Conservation (phyloP, 2,888 invertebrate species). For the Pheosia tremula region DNA sequence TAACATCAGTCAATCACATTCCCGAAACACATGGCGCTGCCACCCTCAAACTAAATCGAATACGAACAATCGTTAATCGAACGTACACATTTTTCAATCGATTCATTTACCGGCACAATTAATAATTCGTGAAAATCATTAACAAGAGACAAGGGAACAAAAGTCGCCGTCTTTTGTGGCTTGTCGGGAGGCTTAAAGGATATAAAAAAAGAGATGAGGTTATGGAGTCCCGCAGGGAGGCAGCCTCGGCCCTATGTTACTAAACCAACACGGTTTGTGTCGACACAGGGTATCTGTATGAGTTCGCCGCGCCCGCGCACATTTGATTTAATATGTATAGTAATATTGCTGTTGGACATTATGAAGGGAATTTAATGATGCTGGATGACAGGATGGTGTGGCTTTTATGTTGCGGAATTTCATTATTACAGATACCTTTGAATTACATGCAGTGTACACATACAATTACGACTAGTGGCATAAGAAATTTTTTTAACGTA, state of each 20-base stretch:
- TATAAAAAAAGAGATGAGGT: conserved; percentile 54
- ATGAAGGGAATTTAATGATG: conserved; percentile 8
- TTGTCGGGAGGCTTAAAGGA: conserved; percentile 63
- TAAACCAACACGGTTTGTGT: conserved; percentile 78
- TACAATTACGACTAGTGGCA: too few relatives aligned
- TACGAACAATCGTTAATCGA: conserved; percentile 49
- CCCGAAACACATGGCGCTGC: conserved; percentile 43
- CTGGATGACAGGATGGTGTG: background rate
- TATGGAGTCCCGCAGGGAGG: conserved; percentile 65
- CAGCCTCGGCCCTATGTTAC: conserved; percentile 49
- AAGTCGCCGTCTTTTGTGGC: conserved; percentile 80
- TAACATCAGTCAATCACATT: conserved; percentile 37
- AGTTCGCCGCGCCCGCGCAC: conserved; percentile 13
- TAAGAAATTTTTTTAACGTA: too few relatives aligned
- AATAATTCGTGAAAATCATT: conserved; percentile 84
- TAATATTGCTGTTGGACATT: conserved; percentile 12
- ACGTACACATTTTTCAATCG: conserved; percentile 77
- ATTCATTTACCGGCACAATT: conserved; percentile 76
- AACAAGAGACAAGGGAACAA: conserved; percentile 80
- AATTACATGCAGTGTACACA: too few relatives aligned
- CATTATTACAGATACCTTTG: too few relatives aligned
- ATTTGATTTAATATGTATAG: conserved; percentile 11
- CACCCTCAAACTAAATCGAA: conserved; percentile 37
- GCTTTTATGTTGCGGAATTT: background rate
- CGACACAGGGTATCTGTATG: conserved; percentile 53